phyloP scores from a whole-genome alignment of 2,797 vertebrate species.

The Hoplostethus mediterraneus region DNA sequence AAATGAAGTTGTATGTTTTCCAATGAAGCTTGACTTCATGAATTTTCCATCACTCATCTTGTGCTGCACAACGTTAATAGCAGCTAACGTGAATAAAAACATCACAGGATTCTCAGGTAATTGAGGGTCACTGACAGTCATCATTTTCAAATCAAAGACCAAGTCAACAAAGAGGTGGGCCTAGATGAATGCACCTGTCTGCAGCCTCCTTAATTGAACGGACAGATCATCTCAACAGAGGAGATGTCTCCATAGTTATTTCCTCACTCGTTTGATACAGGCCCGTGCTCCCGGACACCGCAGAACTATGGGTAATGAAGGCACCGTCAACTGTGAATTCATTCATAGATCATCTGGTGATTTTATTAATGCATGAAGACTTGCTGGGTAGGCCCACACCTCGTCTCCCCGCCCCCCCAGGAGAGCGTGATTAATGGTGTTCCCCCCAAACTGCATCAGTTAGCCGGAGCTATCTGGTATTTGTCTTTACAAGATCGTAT shows the following conservation, averaged over 20 bases:
- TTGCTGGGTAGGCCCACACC: constrained; percentile 60
- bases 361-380: constrained; percentile 82
- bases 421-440: constrained; percentile 81
- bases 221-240: constrained; percentile 34
- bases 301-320: constrained; percentile 73
- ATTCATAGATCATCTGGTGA: constrained; percentile 80
- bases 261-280: constrained; percentile 43
- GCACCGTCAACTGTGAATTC: constrained; percentile 73
- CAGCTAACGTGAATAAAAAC: background rate
- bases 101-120: background rate
- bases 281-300: constrained; percentile 28
- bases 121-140: background rate
- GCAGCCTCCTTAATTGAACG: constrained; percentile 32
- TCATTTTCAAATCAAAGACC: constrained; percentile 4
- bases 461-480: constrained; percentile 83
- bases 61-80: too few relatives aligned
- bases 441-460: constrained; percentile 79
- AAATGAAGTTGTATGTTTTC: constrained; percentile 1
- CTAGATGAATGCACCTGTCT: constrained; percentile 25
- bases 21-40: background rate
- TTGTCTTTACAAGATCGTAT: constrained; percentile 87
- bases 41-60: background rate
- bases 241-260: constrained; percentile 32
- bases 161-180: background rate
- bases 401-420: constrained; percentile 42